phyloP scores from a whole-genome alignment of 2,888 invertebrate genomes.

The Rhynchonema sp. region DNA sequence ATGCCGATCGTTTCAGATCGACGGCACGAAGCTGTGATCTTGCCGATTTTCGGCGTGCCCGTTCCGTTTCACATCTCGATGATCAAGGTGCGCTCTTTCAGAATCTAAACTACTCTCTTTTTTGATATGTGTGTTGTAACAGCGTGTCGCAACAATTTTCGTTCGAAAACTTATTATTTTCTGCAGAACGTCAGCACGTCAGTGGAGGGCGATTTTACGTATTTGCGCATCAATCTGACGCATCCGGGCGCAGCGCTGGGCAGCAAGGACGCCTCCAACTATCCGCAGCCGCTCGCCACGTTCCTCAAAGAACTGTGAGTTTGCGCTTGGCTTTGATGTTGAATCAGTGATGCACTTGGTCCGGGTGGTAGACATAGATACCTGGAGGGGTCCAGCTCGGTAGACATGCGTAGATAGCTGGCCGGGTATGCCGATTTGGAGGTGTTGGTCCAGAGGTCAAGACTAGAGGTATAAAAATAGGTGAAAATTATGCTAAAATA shows the following conservation, averaged over 20 bases:
- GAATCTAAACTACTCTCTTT: too few relatives aligned
- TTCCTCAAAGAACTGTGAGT: conserved; percentile 97
- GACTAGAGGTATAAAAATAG: too few relatives aligned
- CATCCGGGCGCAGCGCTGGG: conserved; percentile 92
- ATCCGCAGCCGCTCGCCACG: conserved; percentile 82
- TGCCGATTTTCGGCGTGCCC: conserved; percentile 84
- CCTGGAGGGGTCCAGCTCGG: too few relatives aligned
- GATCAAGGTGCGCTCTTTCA: conserved; percentile 50
- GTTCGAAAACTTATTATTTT: not conserved
- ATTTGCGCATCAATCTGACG: conserved; percentile 87
- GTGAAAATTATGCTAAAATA: too few relatives aligned
- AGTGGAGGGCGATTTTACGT: conserved; percentile 95
- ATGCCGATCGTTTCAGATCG: conserved; percentile 54
- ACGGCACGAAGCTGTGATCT: conserved; percentile 81
- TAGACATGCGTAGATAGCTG: too few relatives aligned
- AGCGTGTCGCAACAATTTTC: not conserved
- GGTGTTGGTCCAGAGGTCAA: too few relatives aligned
- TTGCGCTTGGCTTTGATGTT: not conserved
- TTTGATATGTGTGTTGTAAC: not conserved
- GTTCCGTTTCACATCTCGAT: conserved; percentile 97
- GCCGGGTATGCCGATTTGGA: too few relatives aligned
- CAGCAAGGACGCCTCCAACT: conserved; percentile 61
- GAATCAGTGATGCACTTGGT: not conserved
- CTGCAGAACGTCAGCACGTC: conserved; percentile 75
- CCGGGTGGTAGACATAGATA: not conserved